phyloP scores from a whole-genome alignment of 2,113 vertebrate genomes.

The Paracanthobrama guichenoti region DNA sequence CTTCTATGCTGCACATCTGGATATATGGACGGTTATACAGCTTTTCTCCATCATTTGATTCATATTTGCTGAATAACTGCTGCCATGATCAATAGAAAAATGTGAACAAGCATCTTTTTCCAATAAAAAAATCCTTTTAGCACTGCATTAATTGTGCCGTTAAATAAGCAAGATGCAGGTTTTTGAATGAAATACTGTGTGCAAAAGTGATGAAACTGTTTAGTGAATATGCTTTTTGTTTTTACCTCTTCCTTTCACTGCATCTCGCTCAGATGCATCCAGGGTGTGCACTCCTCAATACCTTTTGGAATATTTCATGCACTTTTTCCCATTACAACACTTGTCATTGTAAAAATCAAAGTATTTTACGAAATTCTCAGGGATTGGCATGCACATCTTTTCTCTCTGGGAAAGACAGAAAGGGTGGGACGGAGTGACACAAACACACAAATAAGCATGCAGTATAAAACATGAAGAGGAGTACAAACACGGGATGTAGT shows the following conservation, averaged over 20 bases:
- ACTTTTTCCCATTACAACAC: conserved; percentile 11
- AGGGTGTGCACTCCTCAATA: not conserved
- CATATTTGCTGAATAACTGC: not conserved
- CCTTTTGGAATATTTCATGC: not conserved
- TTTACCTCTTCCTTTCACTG: not conserved
- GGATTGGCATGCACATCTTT: not conserved
- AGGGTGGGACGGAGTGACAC: no score
- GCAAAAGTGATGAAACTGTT: not conserved
- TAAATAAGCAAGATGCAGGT: not conserved
- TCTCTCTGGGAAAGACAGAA: no score
- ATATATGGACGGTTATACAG: no score
- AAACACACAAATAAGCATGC: not conserved
- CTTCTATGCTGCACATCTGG: no score
- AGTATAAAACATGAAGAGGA: not conserved
- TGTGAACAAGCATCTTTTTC: not conserved
- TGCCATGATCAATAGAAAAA: not conserved
- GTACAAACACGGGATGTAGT: not conserved
- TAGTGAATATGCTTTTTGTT: not conserved
- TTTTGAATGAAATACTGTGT: not conserved
- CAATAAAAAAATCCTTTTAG: not conserved
- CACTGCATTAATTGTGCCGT: not conserved
- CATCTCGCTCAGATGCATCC: not conserved
- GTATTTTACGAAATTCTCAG: not conserved
- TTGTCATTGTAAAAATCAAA: not conserved
- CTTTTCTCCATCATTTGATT: not conserved